Evolutionary conservation across 2,797 vertebrate genomes (phyloP).

Genomic region (Enteromius anoplus): DNA sequence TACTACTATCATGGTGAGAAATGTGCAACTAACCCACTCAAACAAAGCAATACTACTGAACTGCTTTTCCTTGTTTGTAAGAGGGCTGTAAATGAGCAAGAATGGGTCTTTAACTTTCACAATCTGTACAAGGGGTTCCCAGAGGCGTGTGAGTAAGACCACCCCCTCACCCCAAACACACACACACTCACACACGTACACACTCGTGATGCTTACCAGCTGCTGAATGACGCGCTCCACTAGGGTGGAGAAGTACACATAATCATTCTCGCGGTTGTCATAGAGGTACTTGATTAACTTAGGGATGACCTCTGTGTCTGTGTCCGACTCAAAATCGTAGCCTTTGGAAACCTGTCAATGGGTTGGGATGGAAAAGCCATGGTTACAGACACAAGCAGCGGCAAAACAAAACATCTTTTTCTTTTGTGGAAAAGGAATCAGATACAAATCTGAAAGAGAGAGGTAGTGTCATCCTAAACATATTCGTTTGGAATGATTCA

Average conservation of each 20-base stretch:
- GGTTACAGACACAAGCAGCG: conserved; percentile 46
- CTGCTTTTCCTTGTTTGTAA: conserved; percentile 27
- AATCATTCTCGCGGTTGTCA: conserved; percentile 88
- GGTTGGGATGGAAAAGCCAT: conserved; percentile 41
- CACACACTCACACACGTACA: conserved; percentile 6
- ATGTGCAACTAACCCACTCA: background rate
- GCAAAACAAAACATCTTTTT: conserved; percentile 50
- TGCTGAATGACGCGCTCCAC: conserved; percentile 93
- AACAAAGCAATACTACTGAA: background rate
- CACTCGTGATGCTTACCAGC: conserved; percentile 81
- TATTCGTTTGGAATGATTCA: background rate
- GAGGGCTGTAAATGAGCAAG: conserved; percentile 36
- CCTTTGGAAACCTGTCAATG: conserved; percentile 86
- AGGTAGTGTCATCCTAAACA: background rate
- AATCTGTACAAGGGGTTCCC: conserved; percentile 36
- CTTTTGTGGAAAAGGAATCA: conserved; percentile 3
- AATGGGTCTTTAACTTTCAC: conserved; percentile 42
- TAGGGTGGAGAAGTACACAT: conserved; percentile 86
- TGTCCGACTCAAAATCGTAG: conserved; percentile 96
- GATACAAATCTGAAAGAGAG: background rate
- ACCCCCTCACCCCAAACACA: conserved; percentile 17
- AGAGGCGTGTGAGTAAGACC: conserved; percentile 38
- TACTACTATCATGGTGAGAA: background rate
- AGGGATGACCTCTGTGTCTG: conserved; percentile 95
- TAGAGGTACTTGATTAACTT: conserved; percentile 96